Conservation (phyloP, 2,797 vertebrate genomes). For the Remorina albescens region DNA sequence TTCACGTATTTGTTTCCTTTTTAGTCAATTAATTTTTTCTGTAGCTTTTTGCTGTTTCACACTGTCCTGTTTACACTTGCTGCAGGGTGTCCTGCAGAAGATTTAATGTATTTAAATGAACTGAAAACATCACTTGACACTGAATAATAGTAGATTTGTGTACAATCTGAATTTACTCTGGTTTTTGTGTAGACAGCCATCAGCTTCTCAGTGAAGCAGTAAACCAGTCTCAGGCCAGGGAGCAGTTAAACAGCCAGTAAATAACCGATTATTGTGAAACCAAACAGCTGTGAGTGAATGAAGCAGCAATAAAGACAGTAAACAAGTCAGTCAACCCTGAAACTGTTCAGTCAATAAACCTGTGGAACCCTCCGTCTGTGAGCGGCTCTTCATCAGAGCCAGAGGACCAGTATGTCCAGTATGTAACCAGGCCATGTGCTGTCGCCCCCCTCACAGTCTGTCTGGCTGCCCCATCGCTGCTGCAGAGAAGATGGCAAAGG, state of each 20-base stretch:
- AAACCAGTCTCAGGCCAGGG: background rate
- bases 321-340: background rate
- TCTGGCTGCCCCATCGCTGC: conserved; percentile 98
- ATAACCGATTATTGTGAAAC: background rate
- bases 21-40: background rate
- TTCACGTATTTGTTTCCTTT: background rate
- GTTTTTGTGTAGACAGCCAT: too few species aligned
- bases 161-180: too few species aligned
- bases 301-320: background rate
- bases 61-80: background rate
- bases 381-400: conserved; percentile 32
- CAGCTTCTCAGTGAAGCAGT: background rate
- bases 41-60: background rate
- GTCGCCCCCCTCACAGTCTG: conserved; percentile 87
- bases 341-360: background rate
- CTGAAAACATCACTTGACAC: too few species aligned
- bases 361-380: background rate
- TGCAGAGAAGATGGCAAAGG: conserved; percentile 97
- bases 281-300: background rate
- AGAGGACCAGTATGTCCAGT: conserved; percentile 45
- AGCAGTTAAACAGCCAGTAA: background rate
- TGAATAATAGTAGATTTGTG: background rate
- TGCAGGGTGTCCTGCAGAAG: background rate
- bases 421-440: conserved; percentile 50
- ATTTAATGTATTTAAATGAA: background rate